A percentile compares a stretch with the other conserved stretches of the same genome.
phyloP scores from a whole-genome alignment of 2,888 invertebrate genomes.

The Penaeus monodon region DNA sequence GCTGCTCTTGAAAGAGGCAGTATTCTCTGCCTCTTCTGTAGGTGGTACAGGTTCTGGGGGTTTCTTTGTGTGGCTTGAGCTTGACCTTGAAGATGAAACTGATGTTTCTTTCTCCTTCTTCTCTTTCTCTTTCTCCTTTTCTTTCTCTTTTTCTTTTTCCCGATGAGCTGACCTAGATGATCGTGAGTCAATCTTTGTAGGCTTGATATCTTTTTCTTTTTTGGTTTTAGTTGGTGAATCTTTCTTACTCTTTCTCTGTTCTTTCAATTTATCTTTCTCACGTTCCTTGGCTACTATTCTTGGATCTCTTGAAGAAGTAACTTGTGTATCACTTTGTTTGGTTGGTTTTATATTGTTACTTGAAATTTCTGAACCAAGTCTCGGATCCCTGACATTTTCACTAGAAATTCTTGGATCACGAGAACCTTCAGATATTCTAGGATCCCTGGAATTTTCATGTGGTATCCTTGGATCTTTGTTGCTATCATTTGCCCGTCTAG shows the following conservation, averaged over 20 bases:
- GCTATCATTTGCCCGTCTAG: neutral
- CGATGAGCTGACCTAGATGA: conserved; percentile 23
- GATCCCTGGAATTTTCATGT: conserved; percentile 35
- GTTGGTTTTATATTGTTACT: neutral
- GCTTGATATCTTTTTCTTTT: conserved; percentile 29
- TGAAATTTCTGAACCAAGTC: conserved; percentile 29
- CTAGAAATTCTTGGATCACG: conserved; percentile 17
- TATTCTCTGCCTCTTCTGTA: neutral
- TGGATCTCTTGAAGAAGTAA: conserved; percentile 34
- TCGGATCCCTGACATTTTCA: conserved; percentile 28
- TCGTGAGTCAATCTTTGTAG: conserved; percentile 2
- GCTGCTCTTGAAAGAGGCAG: conserved; percentile 22
- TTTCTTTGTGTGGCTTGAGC: conserved; percentile 2
- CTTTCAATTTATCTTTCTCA: conserved; percentile 18
- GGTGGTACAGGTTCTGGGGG: neutral
- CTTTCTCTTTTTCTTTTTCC: conserved; percentile 32
- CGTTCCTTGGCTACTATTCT: conserved; percentile 14
- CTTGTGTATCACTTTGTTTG: conserved; percentile 9
- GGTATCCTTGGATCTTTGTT: conserved; percentile 35
- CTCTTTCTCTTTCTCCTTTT: conserved; percentile 32
- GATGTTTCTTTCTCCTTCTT: conserved; percentile 3
- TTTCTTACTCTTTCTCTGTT: conserved; percentile 9
- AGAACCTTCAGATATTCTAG: conserved; percentile 20
- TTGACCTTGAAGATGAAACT: neutral
- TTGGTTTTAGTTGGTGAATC: conserved; percentile 15